Conservation (phyloP, 37 sponge, comb jelly and placozoan genomes). For the Geodia barretti region DNA sequence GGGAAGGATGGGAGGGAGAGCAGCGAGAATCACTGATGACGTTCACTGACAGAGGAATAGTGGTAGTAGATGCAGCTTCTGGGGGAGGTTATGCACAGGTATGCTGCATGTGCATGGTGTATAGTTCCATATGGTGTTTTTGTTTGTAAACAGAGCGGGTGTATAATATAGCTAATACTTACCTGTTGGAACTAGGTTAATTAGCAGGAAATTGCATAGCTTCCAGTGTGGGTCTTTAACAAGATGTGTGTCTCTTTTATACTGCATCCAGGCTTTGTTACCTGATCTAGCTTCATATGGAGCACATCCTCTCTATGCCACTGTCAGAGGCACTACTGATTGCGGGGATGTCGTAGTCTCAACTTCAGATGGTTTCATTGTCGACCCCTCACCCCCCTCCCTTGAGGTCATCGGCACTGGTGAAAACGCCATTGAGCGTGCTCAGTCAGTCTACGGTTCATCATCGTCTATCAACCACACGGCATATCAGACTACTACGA, state of each 20-base stretch:
- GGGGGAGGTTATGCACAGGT: slow-evolving; percentile 67
- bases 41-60: slow-evolving; percentile 65
- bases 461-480: not conserved
- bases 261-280: slow-evolving; percentile 19
- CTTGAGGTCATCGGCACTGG: slow-evolving; percentile 53
- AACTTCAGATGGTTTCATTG: slow-evolving; percentile 79
- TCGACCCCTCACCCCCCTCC: slow-evolving; percentile 68
- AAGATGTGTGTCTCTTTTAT: not conserved
- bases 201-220: not conserved
- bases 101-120: slow-evolving; percentile 18
- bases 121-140: too few relatives aligned
- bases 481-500: slow-evolving; percentile 31
- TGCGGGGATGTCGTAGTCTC: slow-evolving; percentile 60
- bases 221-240: not conserved
- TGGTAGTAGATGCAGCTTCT: not conserved
- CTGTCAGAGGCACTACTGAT: slow-evolving; percentile 69
- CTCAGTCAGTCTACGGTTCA: not conserved
- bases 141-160: too few relatives aligned
- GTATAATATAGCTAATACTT: too few relatives aligned
- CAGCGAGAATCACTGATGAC: slow-evolving; percentile 38
- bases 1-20: slow-evolving; percentile 17
- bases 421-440: slow-evolving; percentile 45
- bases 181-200: not conserved
- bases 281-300: slow-evolving; percentile 28
- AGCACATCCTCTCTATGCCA: slow-evolving; percentile 32